Base-by-base conservation (phyloP, 2,888 invertebrate species). In the Andricus curvator region DNA sequence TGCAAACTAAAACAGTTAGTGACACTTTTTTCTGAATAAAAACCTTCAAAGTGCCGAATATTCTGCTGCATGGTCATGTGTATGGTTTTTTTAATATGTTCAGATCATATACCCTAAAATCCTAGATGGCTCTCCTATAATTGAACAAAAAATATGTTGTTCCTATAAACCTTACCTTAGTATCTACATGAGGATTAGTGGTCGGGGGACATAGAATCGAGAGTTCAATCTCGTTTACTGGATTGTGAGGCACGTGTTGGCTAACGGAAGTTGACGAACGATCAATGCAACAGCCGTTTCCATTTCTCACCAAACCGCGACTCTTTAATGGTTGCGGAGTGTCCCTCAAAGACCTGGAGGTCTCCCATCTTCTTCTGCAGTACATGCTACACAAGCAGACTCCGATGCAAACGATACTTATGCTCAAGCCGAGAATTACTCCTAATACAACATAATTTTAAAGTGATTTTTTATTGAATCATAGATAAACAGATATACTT, bases 101-200 rank as follows among this genome's bases (percentile, higher is more conserved):
- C 44, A 15, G 15, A 44, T 44, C 15, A 44, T 15, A 44, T 15
- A 4, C 0, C 15, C 44, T 44, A 15, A 2, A 44, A 15, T 44
- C 44, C 13, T 44, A 44, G 44, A 44, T 17, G 15, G 4, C 15
- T 44, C 15, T 44, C 44, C 15, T 15, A 15, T 44, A 44, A 4
- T 44, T 44, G 0, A 44, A 15, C 3, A 44, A 15, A 44, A 44
- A 15, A 44, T 44, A 13, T 44, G 15, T 44, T 44, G 44, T 44
- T 15, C 44, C 44, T 44, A 44, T 15, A 44, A 41, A 4, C 13
- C 44, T 22, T 68, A 95, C 95, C 93, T 95, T 95, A 1, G 95
- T 94, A 87, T 95, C 95, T n/a, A 94, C 90, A 86, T 94, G 94
- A 20, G 91, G 90, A 88, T 90, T 91, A 2, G 86, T 87, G 29